phyloP scores from a whole-genome alignment of 2,888 invertebrate genomes.

The Imbricaverruca yamaguchii region DNA sequence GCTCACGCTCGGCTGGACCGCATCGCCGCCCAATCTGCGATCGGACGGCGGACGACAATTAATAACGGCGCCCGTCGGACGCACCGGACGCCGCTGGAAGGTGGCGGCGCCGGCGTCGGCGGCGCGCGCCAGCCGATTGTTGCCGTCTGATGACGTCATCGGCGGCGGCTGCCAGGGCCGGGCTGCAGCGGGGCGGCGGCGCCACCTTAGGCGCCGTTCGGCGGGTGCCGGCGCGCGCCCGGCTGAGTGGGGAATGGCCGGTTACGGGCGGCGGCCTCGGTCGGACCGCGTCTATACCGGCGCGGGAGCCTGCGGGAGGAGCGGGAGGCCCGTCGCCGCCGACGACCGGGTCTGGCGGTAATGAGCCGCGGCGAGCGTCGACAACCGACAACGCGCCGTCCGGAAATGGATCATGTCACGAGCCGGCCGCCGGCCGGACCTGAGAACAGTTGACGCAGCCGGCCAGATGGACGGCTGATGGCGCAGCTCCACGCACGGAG shows the following conservation, averaged over 20 bases:
- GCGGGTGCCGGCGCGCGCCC: no score
- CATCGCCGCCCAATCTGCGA: neutral
- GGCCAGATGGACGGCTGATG: no score
- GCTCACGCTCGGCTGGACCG: neutral
- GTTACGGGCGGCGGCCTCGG: no score
- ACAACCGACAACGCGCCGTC: neutral
- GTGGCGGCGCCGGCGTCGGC: neutral
- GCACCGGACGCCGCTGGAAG: neutral
- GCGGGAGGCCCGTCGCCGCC: neutral
- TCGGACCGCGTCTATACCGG: neutral
- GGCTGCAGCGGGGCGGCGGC: neutral
- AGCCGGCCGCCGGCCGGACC: neutral
- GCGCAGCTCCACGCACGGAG: no score
- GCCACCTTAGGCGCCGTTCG: no score
- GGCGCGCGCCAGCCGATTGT: neutral
- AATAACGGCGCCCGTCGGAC: neutral
- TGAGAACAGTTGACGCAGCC: no score
- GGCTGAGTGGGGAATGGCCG: no score
- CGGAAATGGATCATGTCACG: slow-evolving; percentile 6
- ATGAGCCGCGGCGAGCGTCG: neutral
- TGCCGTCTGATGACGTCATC: neutral
- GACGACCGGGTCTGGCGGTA: neutral
- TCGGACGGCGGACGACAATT: neutral
- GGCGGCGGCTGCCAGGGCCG: neutral
- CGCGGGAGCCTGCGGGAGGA: neutral